Conservation (phyloP, 2,888 invertebrate species). For the Dione vanillae region DNA sequence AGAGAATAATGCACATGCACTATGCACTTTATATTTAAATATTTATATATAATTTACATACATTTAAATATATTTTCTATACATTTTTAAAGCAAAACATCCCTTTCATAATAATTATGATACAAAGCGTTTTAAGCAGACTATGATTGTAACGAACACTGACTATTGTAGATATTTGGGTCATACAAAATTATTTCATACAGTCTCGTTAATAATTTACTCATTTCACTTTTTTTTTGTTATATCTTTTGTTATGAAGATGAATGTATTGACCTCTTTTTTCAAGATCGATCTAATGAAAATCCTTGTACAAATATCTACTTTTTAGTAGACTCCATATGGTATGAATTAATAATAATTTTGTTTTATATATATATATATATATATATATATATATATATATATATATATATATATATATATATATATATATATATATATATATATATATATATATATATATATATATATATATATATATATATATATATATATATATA, state of each 20-base stretch:
- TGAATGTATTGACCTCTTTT: slow-evolving; percentile 14
- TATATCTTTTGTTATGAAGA: slow-evolving; percentile 11
- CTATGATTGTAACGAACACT: background rate
- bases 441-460: too few relatives aligned
- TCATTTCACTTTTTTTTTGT: background rate
- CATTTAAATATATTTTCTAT: too few relatives aligned
- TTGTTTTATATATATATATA: background rate
- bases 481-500: too few relatives aligned
- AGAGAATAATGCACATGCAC: slow-evolving; percentile 10
- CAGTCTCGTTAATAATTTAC: background rate
- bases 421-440: too few relatives aligned
- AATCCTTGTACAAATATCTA: background rate
- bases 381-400: too few relatives aligned
- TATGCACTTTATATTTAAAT: background rate
- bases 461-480: too few relatives aligned
- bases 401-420: too few relatives aligned
- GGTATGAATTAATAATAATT: background rate
- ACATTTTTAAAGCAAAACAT: too few relatives aligned
- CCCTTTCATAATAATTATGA: background rate
- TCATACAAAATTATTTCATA: background rate
- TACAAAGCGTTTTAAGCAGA: background rate
- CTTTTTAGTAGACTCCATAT: too few relatives aligned
- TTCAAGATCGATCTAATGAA: background rate
- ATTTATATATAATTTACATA: too few relatives aligned
- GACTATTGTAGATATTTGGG: slow-evolving; percentile 4